phyloP scores from a whole-genome alignment of 2,113 vertebrate genomes.

The Stegastes partitus region DNA sequence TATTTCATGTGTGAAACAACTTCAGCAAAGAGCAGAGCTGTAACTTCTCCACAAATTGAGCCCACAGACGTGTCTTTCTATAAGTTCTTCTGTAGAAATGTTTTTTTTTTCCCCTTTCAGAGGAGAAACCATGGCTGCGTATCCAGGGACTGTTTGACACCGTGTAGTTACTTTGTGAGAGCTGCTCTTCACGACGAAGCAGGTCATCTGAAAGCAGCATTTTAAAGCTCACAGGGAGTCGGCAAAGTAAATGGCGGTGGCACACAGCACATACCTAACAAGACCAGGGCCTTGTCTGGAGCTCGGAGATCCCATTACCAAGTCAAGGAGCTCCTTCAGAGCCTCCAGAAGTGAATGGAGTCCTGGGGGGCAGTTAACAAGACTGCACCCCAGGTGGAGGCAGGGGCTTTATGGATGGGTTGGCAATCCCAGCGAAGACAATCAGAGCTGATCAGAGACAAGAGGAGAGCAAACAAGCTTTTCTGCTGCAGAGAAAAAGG shows the following conservation, averaged over 20 bases:
- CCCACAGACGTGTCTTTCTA: neutral
- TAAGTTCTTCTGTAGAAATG: neutral
- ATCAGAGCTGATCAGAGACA: conserved; percentile 48
- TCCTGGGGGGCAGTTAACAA: conserved; percentile 55
- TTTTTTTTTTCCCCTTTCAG: conserved; percentile 7
- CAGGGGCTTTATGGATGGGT: conserved; percentile 32
- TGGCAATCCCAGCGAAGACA: conserved; percentile 36
- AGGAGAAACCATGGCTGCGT: neutral
- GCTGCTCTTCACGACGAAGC: conserved; percentile 29
- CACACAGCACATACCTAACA: conserved; percentile 35
- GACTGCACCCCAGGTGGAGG: conserved; percentile 48
- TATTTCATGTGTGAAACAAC: conserved; percentile 55
- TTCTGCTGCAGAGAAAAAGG: conserved; percentile 30
- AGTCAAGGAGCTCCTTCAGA: conserved; percentile 60
- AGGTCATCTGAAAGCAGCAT: conserved; percentile 41
- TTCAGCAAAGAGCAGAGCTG: neutral
- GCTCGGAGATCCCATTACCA: conserved; percentile 38
- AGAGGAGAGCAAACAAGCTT: conserved; percentile 41
- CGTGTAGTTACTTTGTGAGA: conserved; percentile 20
- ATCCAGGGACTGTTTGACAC: conserved; percentile 18
- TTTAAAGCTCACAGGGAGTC: conserved; percentile 43
- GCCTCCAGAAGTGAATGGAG: conserved; percentile 45
- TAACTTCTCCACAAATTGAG: neutral
- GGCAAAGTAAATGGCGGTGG: conserved; percentile 50
- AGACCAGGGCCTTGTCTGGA: conserved; percentile 44